Evolutionary conservation across 2,888 invertebrate genomes (phyloP), one percentile per base, ranked within the genome.

Genomic region (Chironomus riparius): DNA sequence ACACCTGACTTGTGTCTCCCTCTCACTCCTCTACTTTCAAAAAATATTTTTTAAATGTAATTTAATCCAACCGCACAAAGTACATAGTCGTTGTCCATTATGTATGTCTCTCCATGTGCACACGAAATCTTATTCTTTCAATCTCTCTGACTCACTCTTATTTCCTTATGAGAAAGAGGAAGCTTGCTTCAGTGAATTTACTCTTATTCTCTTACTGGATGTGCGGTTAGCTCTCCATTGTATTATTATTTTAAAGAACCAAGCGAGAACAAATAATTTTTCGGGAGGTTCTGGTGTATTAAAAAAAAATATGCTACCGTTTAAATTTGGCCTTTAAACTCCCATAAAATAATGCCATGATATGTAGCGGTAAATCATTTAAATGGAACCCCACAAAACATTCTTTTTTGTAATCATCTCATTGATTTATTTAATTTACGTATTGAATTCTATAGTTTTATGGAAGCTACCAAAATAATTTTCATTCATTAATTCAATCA

Each of bases 91-190:
- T 18, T 56, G 56, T 56, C 56, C 56, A 56, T 15, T 38, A 38
- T 38, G 38, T 38, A 38, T 38, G 38, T 38, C 38, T 38, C 38
- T 38, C 10, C 38, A 38, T 38, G 38, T 38, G 38, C 38, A 38
- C 38, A 38, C 7, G 18, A 65, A 24, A 65, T 65, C 12, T 24
- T 62, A 4, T 65, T 13, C 13, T 21, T 65, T 65, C 22, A 65
- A 13, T 65, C 24, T 65, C 3, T 62, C 22, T 18, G n/a, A 18
- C 22, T 65, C 22, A 7, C 4, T 24, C 21, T 65, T 24, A 24
- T 24, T 65, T 65, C 65, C 65, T 65, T 65, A 24, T 65, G 65
- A 65, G 65, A 65, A 65, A 65, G 65, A 65, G 65, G 65, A 65
- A 24, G 21, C 65, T 65, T 65, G 65, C 65, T 65, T 65, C 22